Base-by-base conservation (phyloP, 2,888 invertebrate genomes). In the Furcula furcula region DNA sequence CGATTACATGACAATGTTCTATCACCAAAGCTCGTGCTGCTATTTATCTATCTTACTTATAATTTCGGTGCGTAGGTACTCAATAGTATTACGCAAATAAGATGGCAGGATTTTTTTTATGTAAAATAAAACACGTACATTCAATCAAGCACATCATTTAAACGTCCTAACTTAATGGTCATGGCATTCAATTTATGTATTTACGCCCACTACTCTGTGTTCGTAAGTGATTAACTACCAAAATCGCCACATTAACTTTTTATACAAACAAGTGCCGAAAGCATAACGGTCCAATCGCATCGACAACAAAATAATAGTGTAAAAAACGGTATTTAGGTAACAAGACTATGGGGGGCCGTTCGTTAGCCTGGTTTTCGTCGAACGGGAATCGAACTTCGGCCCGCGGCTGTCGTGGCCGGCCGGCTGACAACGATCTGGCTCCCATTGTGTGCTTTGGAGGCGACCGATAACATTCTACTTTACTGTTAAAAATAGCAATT, bases 361-460 rank as follows among this genome's bases (percentile, higher is more conserved):
- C 72, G 75, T 84, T 83, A 84, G 75, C 80, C 77, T 76, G 73
- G 65, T 74, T 84, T 81, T 78, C 57, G 69, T 61, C 51, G 69
- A 80, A 77, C 80, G 78, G 80, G 81, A 83, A 74, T 71, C 76
- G 71, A 80, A 81, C 76, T 66, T 48, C 51, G 52, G 67, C 71
- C 73, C 45, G 61, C 54, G 67, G 74, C 68, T 65, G 66, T 72
- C 78, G 80, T 78, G 78, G 68, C 62, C 36, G 55, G 55, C 26
- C 53, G 50, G 53, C 50, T 53, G 83, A 84, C 81, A 85, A 84
- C 63, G 77, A 85, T 85, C 84, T 81, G 59, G 57, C 56, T 58
- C 51, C 80, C 80, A 85, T 85, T 85, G 84, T 86, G 72, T 76
- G 68, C 75, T 69, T 72, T 68, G 65, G 57, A 65, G 28, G 18